These are phyloP conservation scores for Neuroterus valhalla DNA, from an alignment of 1,140 invertebrate genomes.

Conservation along the genomic window DNA sequence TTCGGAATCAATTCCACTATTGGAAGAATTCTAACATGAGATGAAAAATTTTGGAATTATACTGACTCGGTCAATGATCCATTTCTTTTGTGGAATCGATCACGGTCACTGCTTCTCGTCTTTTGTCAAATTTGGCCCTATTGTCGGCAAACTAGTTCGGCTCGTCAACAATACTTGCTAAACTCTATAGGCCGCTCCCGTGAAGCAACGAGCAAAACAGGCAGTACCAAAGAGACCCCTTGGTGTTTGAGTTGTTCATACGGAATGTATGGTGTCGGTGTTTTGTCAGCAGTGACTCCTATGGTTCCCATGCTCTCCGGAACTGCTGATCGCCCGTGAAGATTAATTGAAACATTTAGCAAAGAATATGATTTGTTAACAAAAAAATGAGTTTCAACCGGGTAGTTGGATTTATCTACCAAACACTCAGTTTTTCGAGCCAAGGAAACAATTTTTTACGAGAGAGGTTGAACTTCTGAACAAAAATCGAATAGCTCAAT, in stretches of 20 bases:
- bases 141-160: conserved; percentile 55
- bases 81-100: conserved; percentile 37
- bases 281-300: conserved; percentile 44
- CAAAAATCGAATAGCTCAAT: no score
- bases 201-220: conserved; percentile 36
- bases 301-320: conserved; percentile 47
- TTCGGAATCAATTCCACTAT: no score
- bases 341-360: neutral
- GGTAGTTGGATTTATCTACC: no score
- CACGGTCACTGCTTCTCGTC: conserved; percentile 53
- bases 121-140: conserved; percentile 47
- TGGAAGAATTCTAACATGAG: no score
- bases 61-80: neutral
- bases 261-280: conserved; percentile 50
- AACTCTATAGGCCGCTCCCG: conserved; percentile 41
- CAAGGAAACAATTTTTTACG: no score
- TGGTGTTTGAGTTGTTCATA: conserved; percentile 45
- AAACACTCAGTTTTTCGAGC: no score
- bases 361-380: no score
- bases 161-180: conserved; percentile 51
- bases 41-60: no score
- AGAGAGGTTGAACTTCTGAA: no score
- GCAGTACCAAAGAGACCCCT: conserved; percentile 39
- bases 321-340: conserved; percentile 33
- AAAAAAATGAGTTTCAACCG: no score